Conservation (phyloP, 2,888 invertebrate species). For the Chirona hameri region DNA sequence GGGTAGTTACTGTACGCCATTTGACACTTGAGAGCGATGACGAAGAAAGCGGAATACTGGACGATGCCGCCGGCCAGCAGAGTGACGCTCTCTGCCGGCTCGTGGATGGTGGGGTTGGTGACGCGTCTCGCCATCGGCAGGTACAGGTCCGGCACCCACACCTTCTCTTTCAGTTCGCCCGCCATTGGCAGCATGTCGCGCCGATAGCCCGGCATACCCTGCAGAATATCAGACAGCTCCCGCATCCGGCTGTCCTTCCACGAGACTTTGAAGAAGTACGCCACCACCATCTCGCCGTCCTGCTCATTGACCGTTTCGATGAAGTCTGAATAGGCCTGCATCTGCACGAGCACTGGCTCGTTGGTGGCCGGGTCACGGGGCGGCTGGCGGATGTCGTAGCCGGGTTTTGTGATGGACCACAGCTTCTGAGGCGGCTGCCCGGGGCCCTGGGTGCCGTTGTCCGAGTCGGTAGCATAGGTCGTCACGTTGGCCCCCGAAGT, state of each 20-base stretch:
- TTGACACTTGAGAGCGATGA: not conserved
- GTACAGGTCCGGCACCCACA: constrained; percentile 8
- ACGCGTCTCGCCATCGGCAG: not conserved
- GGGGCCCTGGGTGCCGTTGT: too few species aligned
- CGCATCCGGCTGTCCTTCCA: not conserved
- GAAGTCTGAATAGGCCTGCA: not conserved
- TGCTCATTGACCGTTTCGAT: not conserved
- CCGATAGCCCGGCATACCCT: not conserved
- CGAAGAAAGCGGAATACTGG: not conserved
- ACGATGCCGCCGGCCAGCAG: not conserved
- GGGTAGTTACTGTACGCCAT: not conserved
- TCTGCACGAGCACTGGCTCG: not conserved
- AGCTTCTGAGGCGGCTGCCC: too few species aligned
- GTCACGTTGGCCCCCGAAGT: too few species aligned
- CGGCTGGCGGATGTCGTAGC: not conserved
- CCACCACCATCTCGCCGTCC: not conserved
- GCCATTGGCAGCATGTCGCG: not conserved
- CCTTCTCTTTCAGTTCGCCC: not conserved
- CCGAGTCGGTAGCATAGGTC: too few species aligned
- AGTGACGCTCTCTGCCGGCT: not conserved
- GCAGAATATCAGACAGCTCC: not conserved
- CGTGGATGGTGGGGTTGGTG: not conserved
- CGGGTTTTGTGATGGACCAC: not conserved
- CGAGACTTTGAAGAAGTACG: not conserved
- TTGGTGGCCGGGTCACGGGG: not conserved